phyloP scores from a whole-genome alignment of 37 sponge, comb jelly and placozoan genomes.

The Hexactinellida sp. region DNA sequence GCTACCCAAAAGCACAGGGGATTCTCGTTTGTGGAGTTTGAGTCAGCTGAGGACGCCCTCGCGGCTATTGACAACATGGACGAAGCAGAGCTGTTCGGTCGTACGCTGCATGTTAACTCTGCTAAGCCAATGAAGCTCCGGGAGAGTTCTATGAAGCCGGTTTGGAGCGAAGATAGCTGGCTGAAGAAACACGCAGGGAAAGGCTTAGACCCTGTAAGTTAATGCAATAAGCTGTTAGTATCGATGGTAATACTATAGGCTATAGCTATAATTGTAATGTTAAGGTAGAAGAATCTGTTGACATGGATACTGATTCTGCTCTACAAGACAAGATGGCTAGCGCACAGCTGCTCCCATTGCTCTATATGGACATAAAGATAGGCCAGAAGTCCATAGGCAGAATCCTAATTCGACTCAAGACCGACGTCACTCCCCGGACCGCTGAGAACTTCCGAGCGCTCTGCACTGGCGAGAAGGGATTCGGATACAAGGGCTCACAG shows the following conservation, averaged over 20 bases:
- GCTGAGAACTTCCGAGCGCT: constrained; percentile 77
- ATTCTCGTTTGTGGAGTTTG: constrained; percentile 95
- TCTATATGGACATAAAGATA: constrained; percentile 64
- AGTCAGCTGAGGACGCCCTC: constrained; percentile 87
- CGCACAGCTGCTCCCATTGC: constrained; percentile 28
- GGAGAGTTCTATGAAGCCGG: constrained; percentile 66
- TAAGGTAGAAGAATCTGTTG: constrained; percentile 9
- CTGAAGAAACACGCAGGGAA: constrained; percentile 69
- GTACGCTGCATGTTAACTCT: constrained; percentile 76
- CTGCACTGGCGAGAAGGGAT: constrained; percentile 93
- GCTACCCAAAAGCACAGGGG: constrained; percentile 81
- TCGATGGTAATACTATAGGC: not conserved
- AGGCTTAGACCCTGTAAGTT: constrained; percentile 26
- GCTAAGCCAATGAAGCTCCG: constrained; percentile 86
- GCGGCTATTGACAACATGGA: constrained; percentile 99
- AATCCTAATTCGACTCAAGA: constrained; percentile 55
- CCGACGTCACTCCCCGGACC: constrained; percentile 59
- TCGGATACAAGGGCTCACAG: constrained; percentile 78
- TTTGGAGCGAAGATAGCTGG: constrained; percentile 96
- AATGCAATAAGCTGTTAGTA: not conserved
- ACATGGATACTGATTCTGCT: constrained; percentile 22
- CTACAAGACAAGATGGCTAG: constrained; percentile 48
- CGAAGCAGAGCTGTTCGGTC: constrained; percentile 85
- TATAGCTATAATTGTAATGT: not conserved
- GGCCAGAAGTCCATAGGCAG: constrained; percentile 46